Percentiles rank a stretch among this genome's conserved stretches.
phyloP scores from a whole-genome alignment of 1,140 invertebrate species.

The Phymastichus coffea region DNA sequence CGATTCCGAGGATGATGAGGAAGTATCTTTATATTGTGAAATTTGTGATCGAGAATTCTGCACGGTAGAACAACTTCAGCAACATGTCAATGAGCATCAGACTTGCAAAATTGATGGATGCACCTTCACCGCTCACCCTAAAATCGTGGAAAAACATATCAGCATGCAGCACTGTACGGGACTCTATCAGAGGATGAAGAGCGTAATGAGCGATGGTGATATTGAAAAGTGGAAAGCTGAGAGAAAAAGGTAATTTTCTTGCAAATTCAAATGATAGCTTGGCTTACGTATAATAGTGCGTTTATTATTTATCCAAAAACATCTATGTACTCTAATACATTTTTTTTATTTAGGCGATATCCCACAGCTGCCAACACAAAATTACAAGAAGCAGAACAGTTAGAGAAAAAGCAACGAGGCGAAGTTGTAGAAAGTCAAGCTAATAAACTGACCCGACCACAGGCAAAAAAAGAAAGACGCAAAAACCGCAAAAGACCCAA shows the following conservation, averaged over 20 bases:
- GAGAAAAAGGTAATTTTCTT: slow-evolving; percentile 63
- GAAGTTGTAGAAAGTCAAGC: slow-evolving; percentile 61
- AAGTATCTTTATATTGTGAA: slow-evolving; percentile 62
- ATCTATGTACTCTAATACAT: background rate
- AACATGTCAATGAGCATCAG: slow-evolving; percentile 70
- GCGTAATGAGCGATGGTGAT: slow-evolving; percentile 73
- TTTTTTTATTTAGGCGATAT: slow-evolving; percentile 55
- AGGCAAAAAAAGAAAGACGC: slow-evolving; percentile 29
- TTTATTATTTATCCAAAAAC: background rate
- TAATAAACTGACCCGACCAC: slow-evolving; percentile 38
- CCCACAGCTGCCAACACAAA: slow-evolving; percentile 73
- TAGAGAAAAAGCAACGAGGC: slow-evolving; percentile 68
- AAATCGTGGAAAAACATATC: slow-evolving; percentile 77
- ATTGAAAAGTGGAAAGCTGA: slow-evolving; percentile 80
- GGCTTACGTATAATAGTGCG: too few relatives aligned
- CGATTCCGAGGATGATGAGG: slow-evolving; percentile 30
- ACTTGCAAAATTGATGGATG: slow-evolving; percentile 80
- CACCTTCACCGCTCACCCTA: slow-evolving; percentile 74
- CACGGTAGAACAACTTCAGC: slow-evolving; percentile 58
- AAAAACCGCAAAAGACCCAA: slow-evolving; percentile 23
- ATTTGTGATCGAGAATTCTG: slow-evolving; percentile 74
- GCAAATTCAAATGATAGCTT: too few relatives aligned
- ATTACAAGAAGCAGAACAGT: slow-evolving; percentile 61
- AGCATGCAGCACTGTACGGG: slow-evolving; percentile 78
- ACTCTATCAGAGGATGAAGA: slow-evolving; percentile 73